Base-by-base conservation (phyloP, 2,797 vertebrate genomes). In the Sebastes aleutianus region DNA sequence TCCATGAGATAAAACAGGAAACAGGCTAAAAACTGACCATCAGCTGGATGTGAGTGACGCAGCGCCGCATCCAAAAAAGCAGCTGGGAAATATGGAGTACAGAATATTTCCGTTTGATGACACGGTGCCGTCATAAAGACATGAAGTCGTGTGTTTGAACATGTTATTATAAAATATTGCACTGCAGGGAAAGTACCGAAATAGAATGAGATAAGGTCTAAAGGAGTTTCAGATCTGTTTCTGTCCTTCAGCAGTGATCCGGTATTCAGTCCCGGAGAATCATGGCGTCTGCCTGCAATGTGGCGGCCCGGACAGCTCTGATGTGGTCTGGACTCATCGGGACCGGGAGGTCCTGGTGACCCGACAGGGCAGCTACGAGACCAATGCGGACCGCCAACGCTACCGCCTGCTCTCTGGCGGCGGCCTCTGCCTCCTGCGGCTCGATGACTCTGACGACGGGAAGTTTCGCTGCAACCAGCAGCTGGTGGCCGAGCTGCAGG, bases 401-500 rank as follows among this genome's bases (percentile, higher is more conserved):
- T 91, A 84, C 67, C 12, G 2, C 1, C 57, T 91, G 61, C 13
- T 54, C 8, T 0, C 31, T 0, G 70, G 85, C 8, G 92, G 91
- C 0, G 29, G 22, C 6, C 86, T 95, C 36, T 83, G 61, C 18
- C n/a, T 94, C 2, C 70, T 31, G 81, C 58, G 53, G n/a, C 88
- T 94, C 1, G 77, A 91, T 0, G 53, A 56, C 4, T 76, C 87
- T 0, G 93, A 93, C 54, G 9, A 54, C 0, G 93, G 94, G 3
- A 12, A 74, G 20, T 94, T 92, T 4, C 74, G 8, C 27, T 95
- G 94, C 9, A 93, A 95, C 74, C 61, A 70, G 34, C 75, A 1
- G 71, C 86, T 82, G 69, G 85, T 82, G 73, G 92, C 91, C 0
- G 83, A 93, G 43, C 85, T 95, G 79, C 88, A 90, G 63, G 91